Percentiles rank a stretch among this genome's conserved stretches.
phyloP scores from a whole-genome alignment of 2,113 vertebrate genomes.

The Platysternon megacephalum region DNA sequence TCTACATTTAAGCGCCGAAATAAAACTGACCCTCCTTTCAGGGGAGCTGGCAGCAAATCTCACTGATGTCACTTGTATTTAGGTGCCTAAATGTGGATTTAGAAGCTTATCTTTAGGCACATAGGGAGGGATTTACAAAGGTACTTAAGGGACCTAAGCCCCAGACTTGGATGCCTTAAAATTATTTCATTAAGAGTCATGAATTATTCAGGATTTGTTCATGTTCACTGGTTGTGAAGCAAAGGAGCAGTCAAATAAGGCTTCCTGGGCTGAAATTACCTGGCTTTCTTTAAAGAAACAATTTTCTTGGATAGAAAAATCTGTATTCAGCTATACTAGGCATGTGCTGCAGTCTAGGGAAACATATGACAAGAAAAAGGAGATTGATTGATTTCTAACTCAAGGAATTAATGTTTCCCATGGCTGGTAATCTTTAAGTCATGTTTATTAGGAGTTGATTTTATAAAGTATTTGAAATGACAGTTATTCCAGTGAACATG shows the following conservation, averaged over 20 bases:
- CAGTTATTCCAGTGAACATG: background rate
- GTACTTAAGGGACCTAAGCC: background rate
- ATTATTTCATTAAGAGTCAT: background rate
- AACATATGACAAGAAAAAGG: background rate
- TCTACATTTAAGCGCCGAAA: background rate
- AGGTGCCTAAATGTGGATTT: background rate
- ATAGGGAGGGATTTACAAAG: background rate
- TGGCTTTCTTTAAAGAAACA: background rate
- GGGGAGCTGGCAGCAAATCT: background rate
- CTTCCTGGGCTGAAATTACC: background rate
- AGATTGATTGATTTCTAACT: background rate
- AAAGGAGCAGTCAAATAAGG: background rate
- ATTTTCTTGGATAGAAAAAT: background rate
- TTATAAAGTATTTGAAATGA: slow-evolving; percentile 40
- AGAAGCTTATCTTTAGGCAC: background rate
- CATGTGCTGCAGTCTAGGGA: background rate
- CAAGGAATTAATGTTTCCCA: background rate
- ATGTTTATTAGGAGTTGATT: slow-evolving; percentile 15
- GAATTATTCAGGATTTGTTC: background rate
- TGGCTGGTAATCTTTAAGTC: slow-evolving; percentile 7
- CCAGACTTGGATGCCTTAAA: background rate
- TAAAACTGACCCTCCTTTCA: background rate
- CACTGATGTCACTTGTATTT: background rate
- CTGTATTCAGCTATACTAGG: rapidly evolving
- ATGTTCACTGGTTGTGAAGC: background rate